A percentile compares a stretch with the other conserved stretches of the same genome.
Evolutionary conservation across 2,797 vertebrate genomes (phyloP).

Genomic region (Falco rusticolus): DNA sequence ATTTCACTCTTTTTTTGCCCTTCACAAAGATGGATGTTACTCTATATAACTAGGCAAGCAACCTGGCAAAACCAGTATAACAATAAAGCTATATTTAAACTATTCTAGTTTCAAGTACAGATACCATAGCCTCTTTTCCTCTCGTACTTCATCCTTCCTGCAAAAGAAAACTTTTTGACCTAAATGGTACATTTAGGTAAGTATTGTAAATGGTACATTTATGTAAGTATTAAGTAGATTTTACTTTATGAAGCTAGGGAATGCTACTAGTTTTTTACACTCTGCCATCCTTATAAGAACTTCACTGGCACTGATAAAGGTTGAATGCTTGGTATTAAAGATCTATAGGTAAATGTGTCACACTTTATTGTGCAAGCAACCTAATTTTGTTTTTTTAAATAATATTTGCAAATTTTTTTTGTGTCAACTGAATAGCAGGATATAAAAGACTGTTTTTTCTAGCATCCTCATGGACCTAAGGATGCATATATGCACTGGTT

Average conservation of each 20-base stretch:
- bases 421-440: neutral
- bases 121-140: neutral
- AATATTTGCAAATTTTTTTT: neutral
- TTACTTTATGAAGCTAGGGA: neutral
- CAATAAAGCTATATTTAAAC: constrained; percentile 50
- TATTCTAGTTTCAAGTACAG: neutral
- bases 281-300: neutral
- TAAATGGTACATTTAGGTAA: neutral
- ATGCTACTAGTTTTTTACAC: neutral
- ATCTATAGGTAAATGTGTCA: neutral
- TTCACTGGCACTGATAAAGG: neutral
- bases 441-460: neutral
- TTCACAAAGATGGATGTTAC: constrained; percentile 30
- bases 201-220: neutral
- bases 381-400: neutral
- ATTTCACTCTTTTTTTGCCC: neutral
- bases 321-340: neutral
- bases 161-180: neutral
- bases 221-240: neutral
- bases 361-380: neutral
- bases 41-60: neutral
- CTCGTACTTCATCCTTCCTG: neutral
- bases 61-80: neutral
- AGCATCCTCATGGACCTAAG: neutral
- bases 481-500: neutral